Evolutionary conservation across 2,797 vertebrate species (phyloP).

Genomic region (Chaetodon trifasciatus): DNA sequence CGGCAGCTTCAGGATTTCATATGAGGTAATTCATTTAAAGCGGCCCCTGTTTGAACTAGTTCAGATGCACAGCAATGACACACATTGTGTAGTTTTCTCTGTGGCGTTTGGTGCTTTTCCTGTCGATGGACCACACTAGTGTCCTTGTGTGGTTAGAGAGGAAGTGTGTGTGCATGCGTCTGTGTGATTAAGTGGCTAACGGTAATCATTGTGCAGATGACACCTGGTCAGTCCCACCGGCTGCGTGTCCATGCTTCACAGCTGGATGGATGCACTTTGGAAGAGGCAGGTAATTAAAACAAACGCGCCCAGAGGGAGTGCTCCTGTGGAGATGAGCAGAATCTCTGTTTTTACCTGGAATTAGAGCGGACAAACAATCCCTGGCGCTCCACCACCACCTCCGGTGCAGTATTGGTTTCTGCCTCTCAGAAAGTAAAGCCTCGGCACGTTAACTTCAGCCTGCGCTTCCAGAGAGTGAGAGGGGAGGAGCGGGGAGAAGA

Average conservation of each 20-base stretch:
- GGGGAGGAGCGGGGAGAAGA: conserved; percentile 21
- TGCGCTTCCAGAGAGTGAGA: conserved; percentile 14
- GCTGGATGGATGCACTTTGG: background rate
- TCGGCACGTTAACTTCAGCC: background rate
- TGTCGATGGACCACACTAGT: background rate
- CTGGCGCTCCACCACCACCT: background rate
- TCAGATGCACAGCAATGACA: background rate
- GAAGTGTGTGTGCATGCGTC: background rate
- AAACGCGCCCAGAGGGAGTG: background rate
- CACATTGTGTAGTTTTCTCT: background rate
- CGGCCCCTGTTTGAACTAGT: background rate
- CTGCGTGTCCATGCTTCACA: background rate
- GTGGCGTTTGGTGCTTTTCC: background rate
- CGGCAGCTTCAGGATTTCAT: background rate
- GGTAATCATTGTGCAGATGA: conserved; percentile 7
- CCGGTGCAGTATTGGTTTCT: background rate
- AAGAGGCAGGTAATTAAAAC: background rate
- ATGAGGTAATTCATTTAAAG: background rate
- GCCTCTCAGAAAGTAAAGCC: too few relatives aligned
- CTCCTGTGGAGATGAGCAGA: conserved; percentile 7
- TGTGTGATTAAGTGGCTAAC: conserved; percentile 23
- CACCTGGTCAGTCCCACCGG: background rate
- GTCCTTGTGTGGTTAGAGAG: background rate
- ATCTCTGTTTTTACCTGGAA: conserved; percentile 5
- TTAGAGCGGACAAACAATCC: background rate